These are phyloP conservation scores for Girardia tigrina DNA, from an alignment of 2,888 invertebrate genomes.

Conservation along the genomic window DNA sequence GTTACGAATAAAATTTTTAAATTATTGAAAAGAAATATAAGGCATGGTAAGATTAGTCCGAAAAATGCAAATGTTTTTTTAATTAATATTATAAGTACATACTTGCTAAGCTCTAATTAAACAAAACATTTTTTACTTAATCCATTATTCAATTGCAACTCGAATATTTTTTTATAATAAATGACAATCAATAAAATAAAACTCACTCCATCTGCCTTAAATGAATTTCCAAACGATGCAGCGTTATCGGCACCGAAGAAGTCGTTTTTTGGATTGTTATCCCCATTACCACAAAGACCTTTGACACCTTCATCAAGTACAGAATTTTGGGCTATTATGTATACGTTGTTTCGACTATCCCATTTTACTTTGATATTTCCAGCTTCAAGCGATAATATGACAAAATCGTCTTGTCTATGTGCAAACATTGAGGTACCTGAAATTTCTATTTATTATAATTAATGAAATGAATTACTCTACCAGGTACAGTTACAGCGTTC, in stretches of 20 bases:
- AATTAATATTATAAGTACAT: too few relatives aligned
- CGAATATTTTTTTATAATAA: too few relatives aligned
- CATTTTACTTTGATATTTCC: constrained; percentile 37
- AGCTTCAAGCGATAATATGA: constrained; percentile 17
- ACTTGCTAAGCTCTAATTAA: too few relatives aligned
- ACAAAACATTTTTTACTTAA: too few relatives aligned
- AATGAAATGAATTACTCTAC: not conserved
- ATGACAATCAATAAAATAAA: too few relatives aligned
- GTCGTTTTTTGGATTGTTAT: constrained; percentile 38
- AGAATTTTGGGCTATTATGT: constrained; percentile 37
- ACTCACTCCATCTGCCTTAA: constrained; percentile 29
- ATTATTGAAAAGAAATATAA: too few relatives aligned
- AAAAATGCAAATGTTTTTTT: too few relatives aligned
- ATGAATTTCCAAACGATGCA: constrained; percentile 37
- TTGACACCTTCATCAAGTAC: constrained; percentile 25
- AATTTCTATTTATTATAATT: not conserved
- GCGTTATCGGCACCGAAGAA: constrained; percentile 27
- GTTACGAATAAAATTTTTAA: too few relatives aligned
- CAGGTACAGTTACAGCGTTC: not conserved
- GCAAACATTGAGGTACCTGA: constrained; percentile 9
- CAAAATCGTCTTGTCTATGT: not conserved
- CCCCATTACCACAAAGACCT: constrained; percentile 39
- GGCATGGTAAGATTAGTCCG: too few relatives aligned
- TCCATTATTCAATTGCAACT: too few relatives aligned
- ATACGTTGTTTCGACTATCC: constrained; percentile 37